Evolutionary conservation across 2,113 vertebrate genomes (phyloP).

Genomic region (Syngnathus floridae): DNA sequence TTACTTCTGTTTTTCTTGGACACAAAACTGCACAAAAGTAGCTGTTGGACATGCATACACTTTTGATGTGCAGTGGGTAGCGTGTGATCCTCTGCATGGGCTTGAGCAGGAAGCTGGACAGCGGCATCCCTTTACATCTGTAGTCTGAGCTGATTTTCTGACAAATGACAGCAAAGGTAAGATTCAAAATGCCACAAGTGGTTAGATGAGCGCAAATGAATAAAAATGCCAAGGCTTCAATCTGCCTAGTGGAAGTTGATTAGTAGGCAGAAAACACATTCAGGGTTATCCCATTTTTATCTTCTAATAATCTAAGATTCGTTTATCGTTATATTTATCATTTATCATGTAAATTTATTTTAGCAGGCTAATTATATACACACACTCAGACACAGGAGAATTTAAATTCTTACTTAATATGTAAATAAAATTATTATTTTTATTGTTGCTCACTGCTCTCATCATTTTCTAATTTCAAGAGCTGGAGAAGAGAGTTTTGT

Average conservation of each 20-base stretch:
- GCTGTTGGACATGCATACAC: constrained; percentile 68
- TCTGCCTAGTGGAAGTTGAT: no score
- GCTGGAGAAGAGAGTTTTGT: neutral
- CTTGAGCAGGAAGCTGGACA: constrained; percentile 95
- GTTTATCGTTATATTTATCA: no score
- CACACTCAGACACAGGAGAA: no score
- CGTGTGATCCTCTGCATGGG: constrained; percentile 98
- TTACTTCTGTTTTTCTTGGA: neutral
- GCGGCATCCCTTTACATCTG: constrained; percentile 95
- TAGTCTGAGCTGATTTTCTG: constrained; percentile 91
- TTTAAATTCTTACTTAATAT: no score
- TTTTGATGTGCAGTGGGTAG: constrained; percentile 93
- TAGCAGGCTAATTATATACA: no score
- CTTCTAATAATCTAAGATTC: no score
- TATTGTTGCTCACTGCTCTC: neutral
- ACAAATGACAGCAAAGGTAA: neutral
- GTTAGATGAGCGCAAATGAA: neutral
- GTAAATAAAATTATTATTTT: neutral
- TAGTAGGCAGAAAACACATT: no score
- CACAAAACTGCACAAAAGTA: constrained; percentile 1
- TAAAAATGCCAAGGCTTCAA: neutral
- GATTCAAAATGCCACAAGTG: neutral
- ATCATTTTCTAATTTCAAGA: neutral
- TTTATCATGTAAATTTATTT: no score
- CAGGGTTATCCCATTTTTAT: no score